phyloP scores from a whole-genome alignment of 2,113 vertebrate species.

The Mellivora capensis region DNA sequence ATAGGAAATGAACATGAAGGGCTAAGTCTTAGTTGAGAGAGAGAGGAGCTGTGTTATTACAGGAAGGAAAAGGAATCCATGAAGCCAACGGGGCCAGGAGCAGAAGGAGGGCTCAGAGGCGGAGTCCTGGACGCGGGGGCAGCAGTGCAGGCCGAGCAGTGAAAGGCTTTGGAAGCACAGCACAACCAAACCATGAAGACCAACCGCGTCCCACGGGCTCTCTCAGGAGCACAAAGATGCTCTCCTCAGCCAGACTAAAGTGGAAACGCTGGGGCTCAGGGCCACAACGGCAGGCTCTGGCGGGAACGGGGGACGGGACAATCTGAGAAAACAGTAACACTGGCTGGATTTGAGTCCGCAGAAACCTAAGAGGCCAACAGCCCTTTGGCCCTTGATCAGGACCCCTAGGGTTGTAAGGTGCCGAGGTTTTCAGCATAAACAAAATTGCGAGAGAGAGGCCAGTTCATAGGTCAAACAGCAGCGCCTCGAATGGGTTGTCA shows the following conservation, averaged over 20 bases:
- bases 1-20: background rate
- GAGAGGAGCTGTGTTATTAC: background rate
- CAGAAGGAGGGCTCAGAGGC: background rate
- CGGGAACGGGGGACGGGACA: rapidly evolving
- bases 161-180: background rate
- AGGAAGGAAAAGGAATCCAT: background rate
- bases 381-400: background rate
- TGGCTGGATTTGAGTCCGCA: background rate
- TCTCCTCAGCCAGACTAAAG: background rate
- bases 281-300: no score
- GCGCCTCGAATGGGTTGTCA: background rate
- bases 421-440: background rate
- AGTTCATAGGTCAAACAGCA: background rate
- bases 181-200: background rate
- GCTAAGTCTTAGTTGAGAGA: background rate
- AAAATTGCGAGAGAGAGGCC: background rate
- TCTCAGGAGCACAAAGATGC: background rate
- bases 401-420: background rate
- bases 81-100: background rate
- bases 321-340: background rate
- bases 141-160: background rate
- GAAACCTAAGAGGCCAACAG: background rate
- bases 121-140: background rate
- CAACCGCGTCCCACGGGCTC: background rate
- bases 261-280: background rate